Evolutionary conservation across 2,888 invertebrate species (phyloP), one percentile per base, ranked within the genome.

Genomic region (Serripes groenlandicus): DNA sequence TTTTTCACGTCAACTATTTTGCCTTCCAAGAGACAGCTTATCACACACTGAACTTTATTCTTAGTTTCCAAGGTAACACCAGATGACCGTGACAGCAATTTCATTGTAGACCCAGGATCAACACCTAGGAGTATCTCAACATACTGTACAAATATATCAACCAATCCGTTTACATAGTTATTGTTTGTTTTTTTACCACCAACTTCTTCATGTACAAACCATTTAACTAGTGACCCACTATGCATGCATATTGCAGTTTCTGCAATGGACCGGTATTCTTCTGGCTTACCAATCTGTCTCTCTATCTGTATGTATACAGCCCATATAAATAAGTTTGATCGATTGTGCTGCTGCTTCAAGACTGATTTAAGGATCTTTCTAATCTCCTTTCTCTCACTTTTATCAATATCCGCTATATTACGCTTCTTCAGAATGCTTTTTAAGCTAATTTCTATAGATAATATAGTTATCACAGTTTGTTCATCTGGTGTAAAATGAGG

Each of bases 281-380:
- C 89, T 30, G 81, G 74, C 60, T 91, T 92, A 58, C 93, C 93
- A 18, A 90, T 81, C n/a, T 78, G 72, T 35, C 85, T 80, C 80
- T 94, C 93, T 56, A 94, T 78, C 49, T 90, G 80, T 30, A 92
- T 92, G 78, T 94, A 94, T 15, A 88, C 88, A 62, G 88, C 86
- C 94, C 94, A 95, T 32, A 95, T 58, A 23, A 87, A 58, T 60
- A 94, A 85, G 77, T 94, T 92, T 75, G 93, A 94, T n/a, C 95
- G 86, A 79, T 93, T 93, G 23, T 91, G 88, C 21, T 88, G 89
- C 75, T 93, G 92, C 78, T 93, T 93, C 34, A 95, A 86, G 30
- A 94, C 72, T 70, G 84, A 88, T 85, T 94, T 94, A 30, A 91
- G 88, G 78, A 91, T 86, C 78, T 93, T 94, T 75, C 91, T 92